These are phyloP conservation scores for Andricus grossulariae DNA, from an alignment of 1,140 invertebrate species.

Conservation along the genomic window DNA sequence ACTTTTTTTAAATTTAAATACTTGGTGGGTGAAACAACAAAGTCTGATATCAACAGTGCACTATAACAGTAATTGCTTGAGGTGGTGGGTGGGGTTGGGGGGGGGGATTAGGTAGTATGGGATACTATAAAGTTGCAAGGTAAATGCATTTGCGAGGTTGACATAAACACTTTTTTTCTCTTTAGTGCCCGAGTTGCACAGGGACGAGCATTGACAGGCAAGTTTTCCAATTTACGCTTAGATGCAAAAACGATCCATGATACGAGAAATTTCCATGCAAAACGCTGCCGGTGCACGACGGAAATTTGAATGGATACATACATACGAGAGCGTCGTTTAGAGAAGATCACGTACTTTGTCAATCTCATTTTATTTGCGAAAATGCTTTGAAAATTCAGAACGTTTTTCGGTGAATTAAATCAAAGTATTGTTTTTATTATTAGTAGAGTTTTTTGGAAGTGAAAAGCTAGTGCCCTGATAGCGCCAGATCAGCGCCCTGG, in stretches of 20 bases:
- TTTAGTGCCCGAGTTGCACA: conserved; percentile 19
- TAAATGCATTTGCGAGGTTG: conserved; percentile 7
- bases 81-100: too few species aligned
- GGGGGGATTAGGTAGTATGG: too few species aligned
- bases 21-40: not conserved
- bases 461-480: too few species aligned
- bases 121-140: conserved; percentile 12
- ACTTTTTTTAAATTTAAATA: conserved; percentile 31
- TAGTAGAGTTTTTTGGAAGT: not conserved
- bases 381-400: conserved; percentile 45
- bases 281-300: conserved; percentile 41
- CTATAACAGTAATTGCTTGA: too few species aligned
- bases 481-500: too few species aligned
- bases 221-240: conserved; percentile 60
- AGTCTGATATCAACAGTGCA: too few species aligned
- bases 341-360: conserved; percentile 42
- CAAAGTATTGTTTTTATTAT: not conserved
- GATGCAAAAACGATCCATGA: conserved; percentile 40
- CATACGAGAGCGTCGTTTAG: conserved; percentile 44
- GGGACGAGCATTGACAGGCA: conserved; percentile 45
- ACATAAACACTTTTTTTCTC: conserved; percentile 44
- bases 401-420: conserved; percentile 19
- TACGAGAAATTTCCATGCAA: conserved; percentile 57
- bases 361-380: conserved; percentile 11
- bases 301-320: conserved; percentile 48